Base-by-base conservation (phyloP, 2,888 invertebrate genomes). In the Eustalomyia histrio region DNA sequence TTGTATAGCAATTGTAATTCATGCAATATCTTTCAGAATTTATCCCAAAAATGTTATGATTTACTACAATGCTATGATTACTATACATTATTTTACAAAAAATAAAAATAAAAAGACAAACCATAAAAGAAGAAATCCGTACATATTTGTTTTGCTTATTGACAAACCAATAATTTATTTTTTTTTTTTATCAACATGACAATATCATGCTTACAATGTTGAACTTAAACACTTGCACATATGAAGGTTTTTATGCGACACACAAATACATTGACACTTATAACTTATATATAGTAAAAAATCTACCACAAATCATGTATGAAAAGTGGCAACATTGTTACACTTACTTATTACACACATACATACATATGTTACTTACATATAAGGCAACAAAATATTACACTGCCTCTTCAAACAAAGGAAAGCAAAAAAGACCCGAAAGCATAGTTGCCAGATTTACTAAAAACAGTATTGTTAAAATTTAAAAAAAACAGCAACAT, bases 151-250 rank as follows among this genome's bases (percentile, higher is more conserved):
- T 67, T 73, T 63, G 68, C 58, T 57, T 72, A 50, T 53, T 74
- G 64, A 64, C 50, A 79, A 52, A 63, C 73, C 72, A 73, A 79
- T 68, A 73, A n/a, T n/a, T n/a, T n/a, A n/a, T n/a, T n/a, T n/a
- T n/a, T n/a, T n/a, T 57, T 52, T 79, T 67, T 73, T 78, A 69
- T 69, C 47, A 63, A 63, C 64, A 76, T 76, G 76, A 64, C 64
- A 76, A 71, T 64, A 76, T 64, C 71, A 65, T 64, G 57, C 21
- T 14, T 21, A 33, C 71, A 76, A 43, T 71, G 71, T 71, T 64
- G 18, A 71, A 64, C 50, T 43, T 18, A 57, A 58, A 53, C 33
- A 63, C 57, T 50, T 17, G n/a, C 16, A 57, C 55, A 64, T 29
- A 18, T 18, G n/a, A n/a, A n/a, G n/a, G 55, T 6, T 29, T 7